Evolutionary conservation across 2,888 invertebrate species (phyloP), one percentile per base, ranked within the genome.

Genomic region (Drosophila formosana): DNA sequence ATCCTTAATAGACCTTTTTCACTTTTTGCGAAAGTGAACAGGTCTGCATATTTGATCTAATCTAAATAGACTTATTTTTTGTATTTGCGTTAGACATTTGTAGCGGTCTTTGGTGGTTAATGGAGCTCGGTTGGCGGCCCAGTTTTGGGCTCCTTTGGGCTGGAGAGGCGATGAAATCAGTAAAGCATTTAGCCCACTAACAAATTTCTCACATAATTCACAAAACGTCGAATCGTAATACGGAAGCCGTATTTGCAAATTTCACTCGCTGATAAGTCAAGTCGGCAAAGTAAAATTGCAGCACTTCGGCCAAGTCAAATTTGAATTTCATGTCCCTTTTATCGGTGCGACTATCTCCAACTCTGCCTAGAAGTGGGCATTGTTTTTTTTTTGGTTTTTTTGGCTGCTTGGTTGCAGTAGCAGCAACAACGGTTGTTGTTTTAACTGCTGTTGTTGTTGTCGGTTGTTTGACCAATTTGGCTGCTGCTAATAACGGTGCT

Each of bases 321-420:
- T 89, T 89, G 82, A 89, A 88, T 89, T 89, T 89, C 90, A 85
- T 89, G 89, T 89, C 90, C 89, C 89, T 90, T 89, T 89, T 90
- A 89, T 89, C 89, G 83, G 79, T 83, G 86, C 75, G 84, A 88
- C 83, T 85, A 85, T 85, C 84, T 80, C 57, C 61, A 26, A 58
- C 56, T 65, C 71, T 70, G 69, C 65, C 65, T 80, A 76, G 78
- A 79, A 79, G 71, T 74, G 81, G 73, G 63, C 55, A 66, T 71
- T 78, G 72, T 77, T 60, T 66, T 56, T 37, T 1, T 66, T 56
- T 37, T 18, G 0, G 18, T 0, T 56, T 28, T 65, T 53, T 30
- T 30, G 30, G 7, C 30, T 18, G 18, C 18, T 18, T 18, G 13
- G 39, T 28, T 28, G 49, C 49, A 32, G 49, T 32, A 32, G 32